These are phyloP conservation scores for Loxodonta africana DNA, from an alignment of 2,113 vertebrate species.

Conservation along the genomic window DNA sequence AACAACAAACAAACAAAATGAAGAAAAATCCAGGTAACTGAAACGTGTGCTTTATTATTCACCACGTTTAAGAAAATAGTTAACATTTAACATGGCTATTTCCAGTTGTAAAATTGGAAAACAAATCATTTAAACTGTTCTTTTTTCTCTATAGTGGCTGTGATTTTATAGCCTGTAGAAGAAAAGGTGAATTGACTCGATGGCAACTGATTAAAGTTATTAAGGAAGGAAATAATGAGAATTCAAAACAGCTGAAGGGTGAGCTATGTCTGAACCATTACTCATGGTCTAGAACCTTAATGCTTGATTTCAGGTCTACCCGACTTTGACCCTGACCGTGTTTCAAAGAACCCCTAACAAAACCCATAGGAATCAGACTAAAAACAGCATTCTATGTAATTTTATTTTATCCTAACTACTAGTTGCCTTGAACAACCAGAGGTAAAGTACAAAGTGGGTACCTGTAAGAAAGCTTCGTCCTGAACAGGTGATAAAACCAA, in stretches of 20 bases:
- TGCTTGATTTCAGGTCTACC: neutral
- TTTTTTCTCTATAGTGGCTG: neutral
- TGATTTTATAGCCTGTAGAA: neutral
- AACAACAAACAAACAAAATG: neutral
- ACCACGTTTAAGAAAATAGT: slow-evolving; percentile 2
- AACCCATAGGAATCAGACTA: neutral
- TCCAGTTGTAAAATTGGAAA: neutral
- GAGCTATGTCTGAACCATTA: neutral
- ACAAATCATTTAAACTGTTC: neutral
- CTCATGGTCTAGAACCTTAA: neutral
- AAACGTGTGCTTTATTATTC: slow-evolving; percentile 9
- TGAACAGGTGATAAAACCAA: neutral
- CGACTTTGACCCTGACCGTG: neutral
- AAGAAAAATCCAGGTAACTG: neutral
- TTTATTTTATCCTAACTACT: neutral
- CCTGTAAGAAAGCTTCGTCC: neutral
- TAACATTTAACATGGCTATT: neutral
- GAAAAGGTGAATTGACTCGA: neutral
- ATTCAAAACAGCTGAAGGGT: neutral
- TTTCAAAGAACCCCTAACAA: neutral
- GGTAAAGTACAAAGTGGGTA: neutral
- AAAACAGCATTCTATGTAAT: neutral
- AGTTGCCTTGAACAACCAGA: neutral
- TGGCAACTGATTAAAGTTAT: neutral
- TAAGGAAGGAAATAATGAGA: neutral